Conservation (phyloP, 2,113 vertebrate species). For the Cyanoderma ruficeps region DNA sequence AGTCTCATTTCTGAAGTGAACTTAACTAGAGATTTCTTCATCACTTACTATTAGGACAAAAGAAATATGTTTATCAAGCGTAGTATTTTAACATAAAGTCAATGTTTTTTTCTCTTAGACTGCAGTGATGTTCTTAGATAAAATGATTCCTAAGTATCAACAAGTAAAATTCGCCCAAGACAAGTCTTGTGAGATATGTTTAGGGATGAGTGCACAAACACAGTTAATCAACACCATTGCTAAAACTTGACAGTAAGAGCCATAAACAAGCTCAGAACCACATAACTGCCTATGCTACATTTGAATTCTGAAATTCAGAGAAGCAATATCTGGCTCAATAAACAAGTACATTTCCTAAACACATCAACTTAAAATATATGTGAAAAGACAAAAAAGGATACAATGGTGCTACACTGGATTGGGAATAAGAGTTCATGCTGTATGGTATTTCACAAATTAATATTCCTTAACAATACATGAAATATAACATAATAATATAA, state of each 20-base stretch:
- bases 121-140: neutral
- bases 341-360: neutral
- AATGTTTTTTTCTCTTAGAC: neutral
- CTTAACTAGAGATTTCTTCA: neutral
- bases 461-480: neutral
- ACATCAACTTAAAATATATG: neutral
- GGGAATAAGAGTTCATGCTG: neutral
- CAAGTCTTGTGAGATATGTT: neutral
- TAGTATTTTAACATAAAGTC: neutral
- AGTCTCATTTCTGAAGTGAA: neutral
- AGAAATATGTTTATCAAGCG: neutral
- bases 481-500: neutral
- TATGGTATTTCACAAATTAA: neutral
- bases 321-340: neutral
- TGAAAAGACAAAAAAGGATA: neutral
- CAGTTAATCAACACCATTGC: neutral
- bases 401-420: neutral
- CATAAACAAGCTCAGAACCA: neutral
- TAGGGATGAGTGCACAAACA: neutral
- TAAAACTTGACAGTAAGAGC: neutral
- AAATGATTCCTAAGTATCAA: neutral
- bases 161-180: neutral
- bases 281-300: neutral
- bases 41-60: neutral
- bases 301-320: neutral